Percentiles rank a stretch among this genome's conserved stretches.
These are phyloP conservation scores for Eupithecia subfuscata DNA, from an alignment of 2,888 invertebrate genomes.

Conservation along the genomic window DNA sequence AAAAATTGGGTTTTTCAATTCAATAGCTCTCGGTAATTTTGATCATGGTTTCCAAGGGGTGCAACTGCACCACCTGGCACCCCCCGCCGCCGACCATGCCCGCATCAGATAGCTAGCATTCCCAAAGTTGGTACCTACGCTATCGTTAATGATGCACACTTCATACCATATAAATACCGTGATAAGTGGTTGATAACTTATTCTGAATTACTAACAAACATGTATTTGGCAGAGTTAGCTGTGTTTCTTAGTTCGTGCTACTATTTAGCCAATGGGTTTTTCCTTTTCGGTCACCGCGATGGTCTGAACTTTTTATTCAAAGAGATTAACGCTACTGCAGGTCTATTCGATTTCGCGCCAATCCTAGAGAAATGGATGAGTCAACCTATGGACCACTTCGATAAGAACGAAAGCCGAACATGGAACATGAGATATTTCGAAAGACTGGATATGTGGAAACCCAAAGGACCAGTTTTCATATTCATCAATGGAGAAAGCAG, in stretches of 20 bases:
- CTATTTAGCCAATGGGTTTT: conserved; percentile 47
- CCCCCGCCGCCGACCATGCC: not conserved
- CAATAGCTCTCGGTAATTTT: no score
- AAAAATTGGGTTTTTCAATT: no score
- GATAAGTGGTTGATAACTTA: conserved; percentile 13
- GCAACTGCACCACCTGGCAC: no score
- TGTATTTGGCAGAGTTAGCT: conserved; percentile 35
- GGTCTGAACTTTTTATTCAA: conserved; percentile 57
- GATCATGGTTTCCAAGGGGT: no score
- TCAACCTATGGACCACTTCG: conserved; percentile 72
- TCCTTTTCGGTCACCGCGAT: conserved; percentile 52
- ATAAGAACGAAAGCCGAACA: conserved; percentile 56
- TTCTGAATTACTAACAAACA: conserved; percentile 16
- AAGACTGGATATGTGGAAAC: conserved; percentile 63
- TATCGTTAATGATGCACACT: conserved; percentile 22
- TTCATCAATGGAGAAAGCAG: conserved; percentile 69
- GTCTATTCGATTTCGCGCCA: conserved; percentile 43
- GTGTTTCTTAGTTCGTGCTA: conserved; percentile 47
- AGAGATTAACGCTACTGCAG: conserved; percentile 49
- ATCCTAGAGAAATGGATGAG: conserved; percentile 60
- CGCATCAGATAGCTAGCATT: conserved; percentile 25
- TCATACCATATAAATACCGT: conserved; percentile 23
- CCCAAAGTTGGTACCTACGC: not conserved
- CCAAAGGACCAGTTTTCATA: conserved; percentile 66
- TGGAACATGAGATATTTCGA: conserved; percentile 75